phyloP scores from a whole-genome alignment of 1,140 invertebrate genomes.

The Drosophila repletoides region DNA sequence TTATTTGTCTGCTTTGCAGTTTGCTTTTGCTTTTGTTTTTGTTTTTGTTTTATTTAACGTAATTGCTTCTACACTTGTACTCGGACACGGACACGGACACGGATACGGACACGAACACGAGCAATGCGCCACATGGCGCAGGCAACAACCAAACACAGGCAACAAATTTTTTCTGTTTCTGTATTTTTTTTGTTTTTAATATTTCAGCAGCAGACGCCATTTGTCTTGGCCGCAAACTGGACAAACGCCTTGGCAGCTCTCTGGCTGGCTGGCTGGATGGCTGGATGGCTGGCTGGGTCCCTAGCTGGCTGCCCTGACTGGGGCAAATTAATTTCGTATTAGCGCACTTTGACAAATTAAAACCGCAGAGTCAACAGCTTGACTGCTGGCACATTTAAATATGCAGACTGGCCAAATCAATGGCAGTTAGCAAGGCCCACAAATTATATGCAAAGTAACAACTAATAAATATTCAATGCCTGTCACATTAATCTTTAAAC shows the following conservation, averaged over 20 bases:
- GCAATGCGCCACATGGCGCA: slow-evolving; percentile 30
- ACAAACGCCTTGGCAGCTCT: slow-evolving; percentile 54
- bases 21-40: slow-evolving; percentile 38
- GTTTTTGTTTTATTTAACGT: slow-evolving; percentile 76
- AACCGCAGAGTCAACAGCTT: slow-evolving; percentile 73
- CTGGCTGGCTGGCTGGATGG: slow-evolving; percentile 10
- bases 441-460: slow-evolving; percentile 80
- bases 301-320: slow-evolving; percentile 22
- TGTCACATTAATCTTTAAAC: slow-evolving; percentile 79
- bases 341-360: slow-evolving; percentile 79
- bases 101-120: slow-evolving; percentile 6
- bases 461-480: slow-evolving; percentile 79
- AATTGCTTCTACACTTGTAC: slow-evolving; percentile 65
- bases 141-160: slow-evolving; percentile 8
- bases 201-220: slow-evolving; percentile 73
- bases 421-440: slow-evolving; percentile 57
- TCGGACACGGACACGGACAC: slow-evolving; percentile 17
- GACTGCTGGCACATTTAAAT: slow-evolving; percentile 67
- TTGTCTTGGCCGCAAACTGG: slow-evolving; percentile 71
- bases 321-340: slow-evolving; percentile 76
- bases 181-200: slow-evolving; percentile 52
- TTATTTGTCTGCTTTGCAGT: slow-evolving; percentile 40
- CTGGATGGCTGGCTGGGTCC: too few relatives aligned
- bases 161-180: slow-evolving; percentile 24
- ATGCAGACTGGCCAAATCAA: slow-evolving; percentile 55